Evolutionary conservation across 2,113 vertebrate species (phyloP), one percentile per base, ranked within the genome.

Genomic region (Phylloscopus trochilus): DNA sequence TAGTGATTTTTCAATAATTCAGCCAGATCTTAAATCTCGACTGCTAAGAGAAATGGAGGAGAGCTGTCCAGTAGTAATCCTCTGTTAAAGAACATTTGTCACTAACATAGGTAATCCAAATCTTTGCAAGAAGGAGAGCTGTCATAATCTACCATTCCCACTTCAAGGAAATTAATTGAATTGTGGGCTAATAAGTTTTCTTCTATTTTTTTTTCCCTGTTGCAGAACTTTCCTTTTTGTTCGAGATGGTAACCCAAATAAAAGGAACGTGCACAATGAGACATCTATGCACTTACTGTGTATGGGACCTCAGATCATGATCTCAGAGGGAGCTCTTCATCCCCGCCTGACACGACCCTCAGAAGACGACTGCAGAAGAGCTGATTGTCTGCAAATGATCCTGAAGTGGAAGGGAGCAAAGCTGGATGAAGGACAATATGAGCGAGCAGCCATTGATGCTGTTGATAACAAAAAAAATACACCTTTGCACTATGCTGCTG

Each of bases 241-340:
- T 94, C 99, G 99, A 98, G 99, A 99, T 87, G 99, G 99, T 63
- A 99, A 99, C 97, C 99, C 99, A 76, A 99, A 99, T 97, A 99
- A 99, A 96, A 98, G 99, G 78, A 99, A 99, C 49, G 98, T 99
- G 91, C 99, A 99, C 98, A 99, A 99, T 84, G 99, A 99, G 97
- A 99, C 99, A 9, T 98, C 99, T 90, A 98, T 99, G 98, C 99
- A 99, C 98, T 98, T 99, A 58, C 98, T 99, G 93, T 99, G 99
- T 98, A 99, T 99, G 99, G 99, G 99, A 58, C 99, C 99, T 64
- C 98, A 98, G 89, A 99, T 99, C 97, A 97, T 99, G 97, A 99
- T 99, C 96, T 98, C 98, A 0, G 99, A 99, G 93, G 99, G 99
- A 85, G 98, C 98, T 37, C 98, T 99, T 87, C 98, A 99, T 62